Conservation (phyloP, 2,797 vertebrate genomes). For the Glossophaga mutica region DNA sequence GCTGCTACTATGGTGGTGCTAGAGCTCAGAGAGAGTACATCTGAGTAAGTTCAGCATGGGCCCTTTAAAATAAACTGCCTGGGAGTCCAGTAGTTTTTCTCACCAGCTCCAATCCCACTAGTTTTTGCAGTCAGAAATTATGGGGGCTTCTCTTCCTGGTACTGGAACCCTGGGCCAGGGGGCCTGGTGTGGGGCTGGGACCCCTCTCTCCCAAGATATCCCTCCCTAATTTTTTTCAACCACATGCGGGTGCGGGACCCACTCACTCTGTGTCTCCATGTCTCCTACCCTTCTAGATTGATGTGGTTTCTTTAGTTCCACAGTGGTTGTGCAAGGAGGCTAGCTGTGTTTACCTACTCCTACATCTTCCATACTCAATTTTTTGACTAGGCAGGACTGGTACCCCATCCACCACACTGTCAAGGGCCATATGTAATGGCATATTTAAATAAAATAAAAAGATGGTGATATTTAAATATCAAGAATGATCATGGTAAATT, state of each 20-base stretch:
- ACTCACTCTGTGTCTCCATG: not conserved
- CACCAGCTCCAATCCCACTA: not conserved
- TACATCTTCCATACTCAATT: too few species aligned
- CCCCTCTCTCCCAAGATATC: not conserved
- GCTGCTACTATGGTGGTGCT: not conserved
- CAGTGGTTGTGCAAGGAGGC: too few species aligned
- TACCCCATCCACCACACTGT: not conserved
- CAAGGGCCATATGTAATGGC: not conserved
- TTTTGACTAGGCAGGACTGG: not conserved
- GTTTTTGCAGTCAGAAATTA: not conserved
- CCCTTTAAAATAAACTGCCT: not conserved
- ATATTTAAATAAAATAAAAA: constrained; percentile 12
- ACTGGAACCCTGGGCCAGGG: not conserved
- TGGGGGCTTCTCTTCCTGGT: not conserved
- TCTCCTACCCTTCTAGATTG: not conserved
- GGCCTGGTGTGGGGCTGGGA: not conserved
- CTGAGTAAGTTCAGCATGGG: not conserved
- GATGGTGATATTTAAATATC: constrained; percentile 16
- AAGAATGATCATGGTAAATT: constrained; percentile 13
- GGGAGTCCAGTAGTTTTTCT: not conserved
- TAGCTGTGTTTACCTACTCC: too few species aligned
- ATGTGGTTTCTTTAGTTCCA: not conserved
- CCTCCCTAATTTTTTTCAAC: not conserved
- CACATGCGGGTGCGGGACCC: too few species aligned
- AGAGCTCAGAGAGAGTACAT: not conserved